Conservation (phyloP, 2,113 vertebrate genomes). For the Silurus meridionalis region DNA sequence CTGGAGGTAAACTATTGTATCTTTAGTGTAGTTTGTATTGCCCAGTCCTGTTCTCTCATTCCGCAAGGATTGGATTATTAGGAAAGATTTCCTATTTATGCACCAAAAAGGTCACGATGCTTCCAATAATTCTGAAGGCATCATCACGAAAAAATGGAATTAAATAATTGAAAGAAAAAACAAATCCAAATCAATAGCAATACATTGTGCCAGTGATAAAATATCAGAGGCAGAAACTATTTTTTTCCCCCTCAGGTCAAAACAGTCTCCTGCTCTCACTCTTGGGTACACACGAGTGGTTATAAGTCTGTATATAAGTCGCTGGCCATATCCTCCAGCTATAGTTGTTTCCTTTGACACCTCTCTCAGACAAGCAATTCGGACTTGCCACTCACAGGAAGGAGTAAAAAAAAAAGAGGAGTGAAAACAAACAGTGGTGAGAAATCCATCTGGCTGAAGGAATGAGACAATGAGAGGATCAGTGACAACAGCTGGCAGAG, state of each 20-base stretch:
- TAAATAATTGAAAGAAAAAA: slow-evolving; percentile 8
- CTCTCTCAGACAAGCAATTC: slow-evolving; percentile 44
- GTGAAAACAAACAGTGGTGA: slow-evolving; percentile 34
- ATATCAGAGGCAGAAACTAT: neutral
- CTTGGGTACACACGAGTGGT: neutral
- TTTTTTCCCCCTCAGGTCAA: neutral
- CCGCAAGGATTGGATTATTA: neutral
- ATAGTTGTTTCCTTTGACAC: slow-evolving; percentile 43
- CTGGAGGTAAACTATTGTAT: no score
- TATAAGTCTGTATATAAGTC: slow-evolving; percentile 18
- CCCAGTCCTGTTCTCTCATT: neutral
- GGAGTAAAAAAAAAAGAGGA: neutral
- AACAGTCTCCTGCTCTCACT: neutral
- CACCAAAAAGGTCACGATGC: slow-evolving; percentile 4
- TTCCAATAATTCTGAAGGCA: neutral
- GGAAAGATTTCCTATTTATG: slow-evolving; percentile 14
- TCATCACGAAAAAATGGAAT: slow-evolving; percentile 15
- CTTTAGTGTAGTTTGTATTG: neutral
- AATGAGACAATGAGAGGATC: slow-evolving; percentile 44
- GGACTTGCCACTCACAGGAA: slow-evolving; percentile 30
- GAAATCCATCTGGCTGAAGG: slow-evolving; percentile 32
- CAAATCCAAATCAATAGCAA: slow-evolving; percentile 1
- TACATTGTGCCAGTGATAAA: neutral
- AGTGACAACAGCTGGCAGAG: slow-evolving; percentile 40
- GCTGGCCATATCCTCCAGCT: slow-evolving; percentile 23